phyloP scores from a whole-genome alignment of 1,140 invertebrate genomes.

The Drosophila pachea region DNA sequence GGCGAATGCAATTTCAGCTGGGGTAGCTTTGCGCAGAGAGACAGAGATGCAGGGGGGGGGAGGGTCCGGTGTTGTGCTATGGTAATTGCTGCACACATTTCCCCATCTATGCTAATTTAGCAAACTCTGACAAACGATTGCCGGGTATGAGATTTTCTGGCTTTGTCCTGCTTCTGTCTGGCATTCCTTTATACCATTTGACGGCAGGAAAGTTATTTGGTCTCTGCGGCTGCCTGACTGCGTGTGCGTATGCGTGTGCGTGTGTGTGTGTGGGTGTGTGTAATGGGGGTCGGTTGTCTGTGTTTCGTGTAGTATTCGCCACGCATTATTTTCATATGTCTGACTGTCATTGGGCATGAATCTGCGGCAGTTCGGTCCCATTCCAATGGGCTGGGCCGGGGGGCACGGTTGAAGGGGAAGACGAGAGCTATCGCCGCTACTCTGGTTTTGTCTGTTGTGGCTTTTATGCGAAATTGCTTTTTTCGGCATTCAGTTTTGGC shows the following conservation, averaged over 20 bases:
- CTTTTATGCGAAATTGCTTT: conserved; percentile 72
- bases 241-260: not conserved
- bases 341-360: conserved; percentile 59
- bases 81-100: conserved; percentile 70
- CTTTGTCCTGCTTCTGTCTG: conserved; percentile 14
- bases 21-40: not conserved
- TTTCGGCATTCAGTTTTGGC: conserved; percentile 29
- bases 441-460: conserved; percentile 67
- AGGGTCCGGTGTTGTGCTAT: conserved; percentile 41
- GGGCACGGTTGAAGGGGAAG: no score
- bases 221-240: not conserved
- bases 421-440: conserved; percentile 22
- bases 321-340: conserved; percentile 72
- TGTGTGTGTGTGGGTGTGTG: not conserved
- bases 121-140: conserved; percentile 5
- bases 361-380: conserved; percentile 55
- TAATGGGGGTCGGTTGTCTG: not conserved
- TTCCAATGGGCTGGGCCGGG: conserved; percentile 14
- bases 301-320: conserved; percentile 40
- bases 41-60: not conserved
- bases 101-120: conserved; percentile 67
- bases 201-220: not conserved
- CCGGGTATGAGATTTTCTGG: conserved; percentile 54
- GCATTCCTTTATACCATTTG: not conserved
- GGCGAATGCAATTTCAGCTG: conserved; percentile 26